Evolutionary conservation across 2,113 vertebrate species (phyloP), one percentile per base, ranked within the genome.

Genomic region (Kryptolebias marmoratus): DNA sequence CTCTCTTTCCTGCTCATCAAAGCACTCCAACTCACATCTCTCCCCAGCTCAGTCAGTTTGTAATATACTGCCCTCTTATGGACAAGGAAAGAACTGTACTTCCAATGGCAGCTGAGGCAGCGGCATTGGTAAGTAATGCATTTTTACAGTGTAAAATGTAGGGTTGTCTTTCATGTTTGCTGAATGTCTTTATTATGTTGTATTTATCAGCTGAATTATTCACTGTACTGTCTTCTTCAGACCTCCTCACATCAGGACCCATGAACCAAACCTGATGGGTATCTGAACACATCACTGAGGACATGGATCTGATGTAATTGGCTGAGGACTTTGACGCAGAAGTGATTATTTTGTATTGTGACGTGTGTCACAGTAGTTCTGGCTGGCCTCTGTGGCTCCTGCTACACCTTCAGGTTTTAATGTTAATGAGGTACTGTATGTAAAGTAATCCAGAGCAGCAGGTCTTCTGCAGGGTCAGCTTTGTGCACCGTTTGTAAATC

Each of bases 61-160:
- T 68, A 45, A 69, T 54, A 61, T 78, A 44, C 59, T 56, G 74
- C 81, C 81, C 36, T 62, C 89, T 73, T 32, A 27, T 80, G 89
- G 83, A 75, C 75, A 79, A 28, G 59, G 11, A 9, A 8, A 31
- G 73, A 57, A 44, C 59, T 61, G 39, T 30, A 28, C 47, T 30
- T n/a, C 44, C 22, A 54, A 22, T 2, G 12, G 57, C 88, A 93
- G 75, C 96, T 96, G 95, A 96, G 89, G 88, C 45, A 64, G 83
- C 93, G 30, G 69, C 81, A 86, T 64, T 73, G 2, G 16, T 8
- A 57, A 31, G 2, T 48, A 0, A 45, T 0, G 7, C 14, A 10
- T 16, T 27, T 49, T 12, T 39, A 58, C 1, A 32, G 36, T 60
- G 53, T 45, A 53, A 31, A 14, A 45, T 31, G 49, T 7, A 70